Conservation (phyloP, 1,140 invertebrate genomes). For the Asobara japonica region DNA sequence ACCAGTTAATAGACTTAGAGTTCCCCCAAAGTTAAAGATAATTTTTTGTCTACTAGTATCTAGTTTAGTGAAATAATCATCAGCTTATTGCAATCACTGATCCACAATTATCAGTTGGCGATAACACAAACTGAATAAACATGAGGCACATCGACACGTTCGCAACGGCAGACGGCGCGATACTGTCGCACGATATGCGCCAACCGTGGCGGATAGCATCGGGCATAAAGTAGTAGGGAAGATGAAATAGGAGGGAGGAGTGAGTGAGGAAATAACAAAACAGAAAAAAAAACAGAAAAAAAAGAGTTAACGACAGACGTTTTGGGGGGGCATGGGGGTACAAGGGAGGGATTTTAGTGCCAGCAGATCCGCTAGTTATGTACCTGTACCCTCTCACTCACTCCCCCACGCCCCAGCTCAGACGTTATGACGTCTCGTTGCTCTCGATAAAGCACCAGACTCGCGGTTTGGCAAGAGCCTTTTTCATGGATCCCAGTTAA, state of each 20-base stretch:
- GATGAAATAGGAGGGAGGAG: constrained; percentile 12
- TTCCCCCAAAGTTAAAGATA: too few species aligned
- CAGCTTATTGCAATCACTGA: background rate
- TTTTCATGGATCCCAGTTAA: background rate
- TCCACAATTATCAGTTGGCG: background rate
- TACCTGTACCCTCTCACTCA: constrained; percentile 18
- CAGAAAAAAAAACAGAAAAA: too few species aligned
- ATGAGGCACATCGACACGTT: constrained; percentile 26
- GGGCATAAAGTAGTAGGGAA: constrained; percentile 15
- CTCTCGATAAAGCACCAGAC: background rate
- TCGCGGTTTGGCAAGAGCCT: background rate
- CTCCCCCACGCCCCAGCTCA: background rate
- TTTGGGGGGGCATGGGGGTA: constrained; percentile 4
- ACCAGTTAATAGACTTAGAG: too few species aligned
- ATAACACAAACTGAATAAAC: background rate
- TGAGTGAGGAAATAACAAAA: background rate
- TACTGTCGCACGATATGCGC: constrained; percentile 35
- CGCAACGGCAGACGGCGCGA: constrained; percentile 37
- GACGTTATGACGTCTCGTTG: background rate
- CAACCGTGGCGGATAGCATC: constrained; percentile 12
- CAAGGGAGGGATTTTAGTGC: constrained; percentile 7
- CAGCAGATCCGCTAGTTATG: constrained; percentile 10
- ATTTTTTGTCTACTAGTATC: too few species aligned
- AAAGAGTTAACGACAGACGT: too few species aligned
- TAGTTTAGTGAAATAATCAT: too few species aligned